A percentile compares a stretch with the other conserved stretches of the same genome.
phyloP scores from a whole-genome alignment of 2,113 vertebrate genomes.

The Mustelus asterias region DNA sequence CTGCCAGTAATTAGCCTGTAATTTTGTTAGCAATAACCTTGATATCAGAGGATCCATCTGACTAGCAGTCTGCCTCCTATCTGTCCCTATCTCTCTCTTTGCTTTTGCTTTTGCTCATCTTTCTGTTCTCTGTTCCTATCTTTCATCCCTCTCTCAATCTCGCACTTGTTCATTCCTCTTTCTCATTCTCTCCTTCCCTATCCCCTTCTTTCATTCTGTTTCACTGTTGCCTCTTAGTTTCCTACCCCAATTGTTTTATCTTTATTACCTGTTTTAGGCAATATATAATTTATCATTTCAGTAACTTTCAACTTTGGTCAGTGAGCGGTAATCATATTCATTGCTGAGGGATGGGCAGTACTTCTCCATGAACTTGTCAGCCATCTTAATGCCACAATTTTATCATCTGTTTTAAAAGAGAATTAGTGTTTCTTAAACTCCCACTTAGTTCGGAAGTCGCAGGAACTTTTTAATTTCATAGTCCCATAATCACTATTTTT shows the following conservation, averaged over 20 bases:
- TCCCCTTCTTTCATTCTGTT: background rate
- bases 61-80: background rate
- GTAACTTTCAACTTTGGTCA: background rate
- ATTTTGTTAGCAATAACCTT: background rate
- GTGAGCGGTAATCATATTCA: background rate
- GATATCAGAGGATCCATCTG: background rate
- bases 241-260: background rate
- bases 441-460: background rate
- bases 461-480: constrained; percentile 21
- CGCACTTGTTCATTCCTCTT: background rate
- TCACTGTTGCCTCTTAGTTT: background rate
- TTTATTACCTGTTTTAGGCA: background rate
- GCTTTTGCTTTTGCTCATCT: background rate
- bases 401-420: background rate
- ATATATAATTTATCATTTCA: background rate
- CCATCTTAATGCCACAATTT: background rate
- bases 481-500: background rate
- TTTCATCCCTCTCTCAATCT: background rate
- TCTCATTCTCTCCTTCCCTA: background rate
- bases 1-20: background rate
- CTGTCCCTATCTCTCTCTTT: background rate
- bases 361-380: background rate
- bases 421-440: background rate
- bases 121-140: background rate
- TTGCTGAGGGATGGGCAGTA: background rate